Conservation (phyloP, 1,140 invertebrate genomes). For the Drosophila arawakana region DNA sequence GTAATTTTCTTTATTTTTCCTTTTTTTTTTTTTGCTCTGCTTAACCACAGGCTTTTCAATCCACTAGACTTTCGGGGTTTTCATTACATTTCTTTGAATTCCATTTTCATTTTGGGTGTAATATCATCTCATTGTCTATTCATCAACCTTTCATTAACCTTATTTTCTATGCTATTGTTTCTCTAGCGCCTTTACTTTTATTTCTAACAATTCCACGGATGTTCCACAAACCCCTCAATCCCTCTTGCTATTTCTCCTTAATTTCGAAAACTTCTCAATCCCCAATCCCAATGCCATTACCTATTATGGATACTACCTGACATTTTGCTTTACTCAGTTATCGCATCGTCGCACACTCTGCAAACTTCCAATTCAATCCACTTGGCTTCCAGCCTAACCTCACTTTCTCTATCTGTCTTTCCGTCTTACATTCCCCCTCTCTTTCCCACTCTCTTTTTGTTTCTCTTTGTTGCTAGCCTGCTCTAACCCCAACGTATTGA, state of each 20-base stretch:
- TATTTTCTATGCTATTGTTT: conserved; percentile 37
- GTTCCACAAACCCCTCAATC: conserved; percentile 4
- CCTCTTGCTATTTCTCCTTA: not conserved
- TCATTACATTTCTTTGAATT: not conserved
- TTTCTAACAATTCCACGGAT: conserved; percentile 2
- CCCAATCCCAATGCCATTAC: conserved; percentile 37
- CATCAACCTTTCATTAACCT: conserved; percentile 45
- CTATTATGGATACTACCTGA: conserved; percentile 44
- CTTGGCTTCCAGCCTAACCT: not conserved
- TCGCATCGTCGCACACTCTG: conserved; percentile 58
- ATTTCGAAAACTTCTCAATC: conserved; percentile 1
- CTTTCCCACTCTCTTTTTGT: conserved; percentile 8
- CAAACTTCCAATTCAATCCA: conserved; percentile 17
- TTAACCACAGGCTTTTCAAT: conserved; percentile 8
- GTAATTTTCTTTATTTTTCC: not conserved
- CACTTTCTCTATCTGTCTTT: not conserved
- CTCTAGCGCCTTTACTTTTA: conserved; percentile 6
- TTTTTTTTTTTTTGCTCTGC: not conserved
- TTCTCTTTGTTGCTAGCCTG: not conserved
- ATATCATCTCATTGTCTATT: conserved; percentile 51
- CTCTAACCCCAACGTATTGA: conserved; percentile 40
- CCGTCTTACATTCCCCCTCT: not conserved
- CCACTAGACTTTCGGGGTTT: conserved; percentile 1
- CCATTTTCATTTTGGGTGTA: conserved; percentile 11
- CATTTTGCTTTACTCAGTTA: conserved; percentile 48